Evolutionary conservation across 2,888 invertebrate genomes (phyloP).

Genomic region (Netelia fuscicornis): DNA sequence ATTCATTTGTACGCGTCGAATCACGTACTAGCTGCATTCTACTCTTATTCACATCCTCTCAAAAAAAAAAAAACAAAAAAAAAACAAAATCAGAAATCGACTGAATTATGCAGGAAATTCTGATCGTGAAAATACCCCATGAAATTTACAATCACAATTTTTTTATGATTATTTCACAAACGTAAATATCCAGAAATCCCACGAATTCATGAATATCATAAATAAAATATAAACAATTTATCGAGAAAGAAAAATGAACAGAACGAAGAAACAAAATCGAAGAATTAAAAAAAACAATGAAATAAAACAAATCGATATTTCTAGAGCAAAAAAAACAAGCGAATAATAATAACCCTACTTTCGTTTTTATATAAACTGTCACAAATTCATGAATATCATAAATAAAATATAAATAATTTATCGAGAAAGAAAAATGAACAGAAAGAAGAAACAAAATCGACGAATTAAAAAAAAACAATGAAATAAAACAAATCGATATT

Average conservation of each 20-base stretch:
- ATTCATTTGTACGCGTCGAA: conserved; percentile 4
- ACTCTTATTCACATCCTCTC: neutral
- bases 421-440: too few relatives aligned
- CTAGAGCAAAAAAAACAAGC: neutral
- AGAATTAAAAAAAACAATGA: conserved; percentile 2
- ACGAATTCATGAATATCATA: neutral
- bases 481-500: too few relatives aligned
- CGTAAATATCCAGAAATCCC: too few relatives aligned
- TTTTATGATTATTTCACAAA: too few relatives aligned
- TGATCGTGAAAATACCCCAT: neutral
- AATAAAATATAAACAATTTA: neutral
- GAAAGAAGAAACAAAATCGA: too few relatives aligned
- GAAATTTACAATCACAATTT: neutral
- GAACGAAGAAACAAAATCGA: neutral
- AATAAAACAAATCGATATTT: conserved; percentile 2
- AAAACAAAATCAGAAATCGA: conserved; percentile 17
- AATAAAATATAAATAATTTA: too few relatives aligned
- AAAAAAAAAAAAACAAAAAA: neutral
- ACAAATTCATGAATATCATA: too few relatives aligned
- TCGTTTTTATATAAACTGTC: neutral
- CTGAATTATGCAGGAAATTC: conserved; percentile 1
- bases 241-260: neutral
- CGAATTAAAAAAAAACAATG: too few relatives aligned
- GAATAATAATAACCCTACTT: neutral
- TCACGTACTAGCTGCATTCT: neutral